phyloP scores from a whole-genome alignment of 1,140 invertebrate species.

The Diabrotica virgifera region DNA sequence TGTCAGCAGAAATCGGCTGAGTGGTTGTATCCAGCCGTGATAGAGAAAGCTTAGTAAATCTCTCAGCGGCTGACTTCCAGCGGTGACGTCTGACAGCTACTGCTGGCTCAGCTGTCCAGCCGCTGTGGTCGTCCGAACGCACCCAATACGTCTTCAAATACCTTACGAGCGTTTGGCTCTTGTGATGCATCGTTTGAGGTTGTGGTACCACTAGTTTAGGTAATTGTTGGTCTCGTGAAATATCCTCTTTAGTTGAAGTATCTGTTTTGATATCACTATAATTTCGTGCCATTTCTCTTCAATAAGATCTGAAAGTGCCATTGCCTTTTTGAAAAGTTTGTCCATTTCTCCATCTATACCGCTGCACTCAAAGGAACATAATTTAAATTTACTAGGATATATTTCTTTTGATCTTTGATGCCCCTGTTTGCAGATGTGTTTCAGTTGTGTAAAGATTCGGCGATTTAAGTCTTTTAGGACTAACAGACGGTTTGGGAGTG shows the following conservation, averaged over 20 bases:
- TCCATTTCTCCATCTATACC: not conserved
- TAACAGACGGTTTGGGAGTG: constrained; percentile 22
- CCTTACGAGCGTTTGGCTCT: not conserved
- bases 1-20: no score
- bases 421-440: not conserved
- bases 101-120: no score
- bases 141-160: constrained; percentile 2
- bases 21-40: no score
- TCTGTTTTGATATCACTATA: not conserved
- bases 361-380: not conserved
- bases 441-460: constrained; percentile 19
- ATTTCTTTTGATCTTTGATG: not conserved
- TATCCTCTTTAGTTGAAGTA: not conserved
- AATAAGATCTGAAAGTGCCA: not conserved
- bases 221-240: not conserved
- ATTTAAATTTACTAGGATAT: not conserved
- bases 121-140: no score
- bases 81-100: no score
- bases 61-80: no score
- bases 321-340: constrained; percentile 5
- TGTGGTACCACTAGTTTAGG: not conserved
- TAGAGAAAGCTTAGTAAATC: no score
- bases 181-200: not conserved
- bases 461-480: constrained; percentile 20
- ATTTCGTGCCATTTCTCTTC: not conserved